A percentile compares a stretch with the other conserved stretches of the same genome.
Conservation (phyloP, 2,888 invertebrate genomes). For the Campoplex nolae region DNA sequence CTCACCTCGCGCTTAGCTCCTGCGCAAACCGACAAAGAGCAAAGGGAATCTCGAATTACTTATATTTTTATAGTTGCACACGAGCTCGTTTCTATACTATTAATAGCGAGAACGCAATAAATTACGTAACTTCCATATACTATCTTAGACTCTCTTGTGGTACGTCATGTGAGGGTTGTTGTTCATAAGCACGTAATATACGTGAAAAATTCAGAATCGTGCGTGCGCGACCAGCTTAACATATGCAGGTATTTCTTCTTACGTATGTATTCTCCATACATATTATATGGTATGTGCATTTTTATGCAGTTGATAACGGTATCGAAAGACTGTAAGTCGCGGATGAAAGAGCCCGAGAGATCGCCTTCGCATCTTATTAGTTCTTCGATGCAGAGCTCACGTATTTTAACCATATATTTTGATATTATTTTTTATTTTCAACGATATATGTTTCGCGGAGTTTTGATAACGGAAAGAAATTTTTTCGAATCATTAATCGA, state of each 20-base stretch:
- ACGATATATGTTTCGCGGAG: not conserved
- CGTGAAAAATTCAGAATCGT: conserved; percentile 61
- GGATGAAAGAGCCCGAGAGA: conserved; percentile 3
- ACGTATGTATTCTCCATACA: not conserved
- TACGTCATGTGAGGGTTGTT: conserved; percentile 48
- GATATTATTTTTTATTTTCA: not conserved
- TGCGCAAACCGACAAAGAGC: conserved; percentile 34
- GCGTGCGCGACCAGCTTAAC: conserved; percentile 61
- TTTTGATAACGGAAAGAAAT: not conserved
- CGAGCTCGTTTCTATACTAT: conserved; percentile 39
- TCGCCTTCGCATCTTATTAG: conserved; percentile 3
- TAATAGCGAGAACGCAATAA: conserved; percentile 40
- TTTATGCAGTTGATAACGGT: conserved; percentile 48
- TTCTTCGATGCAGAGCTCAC: not conserved
- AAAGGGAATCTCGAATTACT: conserved; percentile 11
- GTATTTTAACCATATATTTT: not conserved
- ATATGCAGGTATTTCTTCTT: conserved; percentile 58
- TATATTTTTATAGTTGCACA: conserved; percentile 24
- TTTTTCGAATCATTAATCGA: not conserved
- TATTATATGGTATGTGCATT: conserved; percentile 32
- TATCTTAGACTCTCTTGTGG: conserved; percentile 25
- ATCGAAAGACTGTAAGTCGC: conserved; percentile 8
- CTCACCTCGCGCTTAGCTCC: conserved; percentile 5
- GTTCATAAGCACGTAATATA: conserved; percentile 45
- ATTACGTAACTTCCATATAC: conserved; percentile 54